Conservation (phyloP, 2,888 invertebrate genomes). For the Sepiola atlantica region DNA sequence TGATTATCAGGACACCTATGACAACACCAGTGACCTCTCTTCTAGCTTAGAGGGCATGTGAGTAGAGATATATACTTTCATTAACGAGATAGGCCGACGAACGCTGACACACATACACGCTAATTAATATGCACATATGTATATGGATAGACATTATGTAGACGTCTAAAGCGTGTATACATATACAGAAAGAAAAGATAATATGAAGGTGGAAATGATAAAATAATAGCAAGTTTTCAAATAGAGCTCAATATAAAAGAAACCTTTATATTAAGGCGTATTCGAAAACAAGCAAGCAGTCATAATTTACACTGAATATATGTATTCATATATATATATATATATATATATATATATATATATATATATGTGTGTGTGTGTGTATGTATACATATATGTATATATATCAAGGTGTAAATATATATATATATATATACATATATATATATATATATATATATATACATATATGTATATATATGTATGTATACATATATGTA, state of each 20-base stretch:
- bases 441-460: slow-evolving; percentile 32
- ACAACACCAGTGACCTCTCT: no score
- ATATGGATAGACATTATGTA: not conserved
- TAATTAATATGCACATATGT: not conserved
- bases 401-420: not conserved
- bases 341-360: slow-evolving; percentile 3
- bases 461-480: not conserved
- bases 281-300: not conserved
- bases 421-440: not conserved
- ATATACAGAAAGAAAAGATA: not conserved
- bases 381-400: not conserved
- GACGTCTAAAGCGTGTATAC: not conserved
- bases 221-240: not conserved
- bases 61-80: no score
- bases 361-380: not conserved
- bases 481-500: not conserved
- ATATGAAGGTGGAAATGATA: not conserved
- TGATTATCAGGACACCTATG: no score
- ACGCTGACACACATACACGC: not conserved
- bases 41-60: no score
- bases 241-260: not conserved
- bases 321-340: slow-evolving; percentile 17
- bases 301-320: not conserved
- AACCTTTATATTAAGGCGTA: not conserved
- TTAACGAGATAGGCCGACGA: not conserved